Evolutionary conservation across 2,888 invertebrate species (phyloP), one percentile per base, ranked within the genome.

Genomic region (Apomyelois bistriatella): DNA sequence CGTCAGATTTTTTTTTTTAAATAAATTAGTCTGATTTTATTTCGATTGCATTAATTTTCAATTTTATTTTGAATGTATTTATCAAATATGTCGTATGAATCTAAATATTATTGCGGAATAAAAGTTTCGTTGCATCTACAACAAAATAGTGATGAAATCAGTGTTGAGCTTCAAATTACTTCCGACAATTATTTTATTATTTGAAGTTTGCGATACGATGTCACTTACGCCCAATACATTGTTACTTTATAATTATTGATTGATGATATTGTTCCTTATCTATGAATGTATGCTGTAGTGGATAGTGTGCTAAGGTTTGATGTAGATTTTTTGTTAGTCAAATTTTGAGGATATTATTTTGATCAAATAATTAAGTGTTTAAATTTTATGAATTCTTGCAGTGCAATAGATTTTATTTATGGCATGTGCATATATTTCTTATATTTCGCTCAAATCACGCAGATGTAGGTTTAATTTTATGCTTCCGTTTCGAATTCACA

Each of bases 291-390:
- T 88, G 89, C 90, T 76, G 87, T 89, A 89, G 90, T 83, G 75
- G 74, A 79, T 88, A 89, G 88, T 79, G 82, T 87, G 88, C 86
- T 89, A 86, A 88, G 82, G 89, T 89, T 89, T 89, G 88, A 86
- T 87, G 89, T 89, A 89, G 89, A 79, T 81, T 85, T 82, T 86
- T 86, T 84, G 76, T 87, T 89, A 88, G 87, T 76, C 65, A 79
- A 83, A 79, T 83, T 85, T 88, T 79, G 74, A 77, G 69, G 70
- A 82, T 82, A 84, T 86, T 78, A 82, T 85, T 86, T 88, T 76
- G 81, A 87, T 82, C 79, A 83, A 82, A 82, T 76, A 73, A 76
- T 79, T 82, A 82, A 77, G 76, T 65, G 59, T 80, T 78, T 48
- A 57, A 76, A 78, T 74, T 76, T 65, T 65, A 79, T 79, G 72